A percentile compares a stretch with the other conserved stretches of the same genome.
These are phyloP conservation scores for Botia kubotai DNA, from an alignment of 2,797 vertebrate genomes.

Conservation along the genomic window DNA sequence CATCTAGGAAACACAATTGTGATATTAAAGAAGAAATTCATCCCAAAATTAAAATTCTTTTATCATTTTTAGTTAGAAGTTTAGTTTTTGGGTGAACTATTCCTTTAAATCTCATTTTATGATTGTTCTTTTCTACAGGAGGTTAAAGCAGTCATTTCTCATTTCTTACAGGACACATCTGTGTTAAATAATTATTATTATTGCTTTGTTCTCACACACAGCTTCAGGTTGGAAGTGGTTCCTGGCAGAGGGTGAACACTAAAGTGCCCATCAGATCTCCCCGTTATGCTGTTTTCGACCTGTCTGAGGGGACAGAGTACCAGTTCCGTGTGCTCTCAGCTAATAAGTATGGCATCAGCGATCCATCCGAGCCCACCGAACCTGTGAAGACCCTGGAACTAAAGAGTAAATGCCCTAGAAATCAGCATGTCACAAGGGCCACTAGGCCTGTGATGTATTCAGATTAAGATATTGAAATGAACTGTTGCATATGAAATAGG, in stretches of 20 bases:
- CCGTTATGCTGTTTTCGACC: constrained; percentile 94
- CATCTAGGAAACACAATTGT: too few relatives aligned
- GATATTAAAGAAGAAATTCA: too few relatives aligned
- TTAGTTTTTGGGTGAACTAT: background rate
- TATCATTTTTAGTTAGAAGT: too few relatives aligned
- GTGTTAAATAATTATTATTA: constrained; percentile 34
- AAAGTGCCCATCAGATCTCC: constrained; percentile 92
- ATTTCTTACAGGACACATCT: constrained; percentile 25
- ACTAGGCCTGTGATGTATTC: background rate
- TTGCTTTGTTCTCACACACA: constrained; percentile 61
- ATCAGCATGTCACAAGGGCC: background rate
- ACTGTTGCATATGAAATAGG: constrained; percentile 1
- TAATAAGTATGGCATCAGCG: constrained; percentile 89
- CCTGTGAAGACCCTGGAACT: constrained; percentile 84
- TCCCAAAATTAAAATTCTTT: background rate
- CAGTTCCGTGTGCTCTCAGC: constrained; percentile 90
- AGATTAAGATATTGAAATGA: constrained; percentile 22
- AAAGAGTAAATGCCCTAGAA: constrained; percentile 74
- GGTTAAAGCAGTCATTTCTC: constrained; percentile 17
- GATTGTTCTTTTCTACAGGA: background rate
- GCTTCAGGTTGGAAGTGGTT: constrained; percentile 83
- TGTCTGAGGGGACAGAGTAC: constrained; percentile 91
- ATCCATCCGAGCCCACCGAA: constrained; percentile 85
- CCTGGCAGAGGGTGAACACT: constrained; percentile 94
- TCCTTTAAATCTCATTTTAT: background rate